Evolutionary conservation across 2,888 invertebrate genomes (phyloP), one percentile per base, ranked within the genome.

Genomic region (Machimus rusticus): DNA sequence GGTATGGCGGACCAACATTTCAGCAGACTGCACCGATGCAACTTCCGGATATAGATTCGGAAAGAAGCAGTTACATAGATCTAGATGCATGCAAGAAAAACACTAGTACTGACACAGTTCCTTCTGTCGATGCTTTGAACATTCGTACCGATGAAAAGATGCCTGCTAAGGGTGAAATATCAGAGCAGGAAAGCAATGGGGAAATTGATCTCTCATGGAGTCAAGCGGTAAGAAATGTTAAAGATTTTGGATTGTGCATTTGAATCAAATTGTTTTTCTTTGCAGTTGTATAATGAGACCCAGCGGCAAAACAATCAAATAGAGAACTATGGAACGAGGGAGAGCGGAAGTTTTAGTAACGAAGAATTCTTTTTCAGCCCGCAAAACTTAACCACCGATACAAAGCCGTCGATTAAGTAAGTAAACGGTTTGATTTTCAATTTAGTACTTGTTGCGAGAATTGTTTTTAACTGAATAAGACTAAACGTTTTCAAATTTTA

Each of bases 111-210:
- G 88, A 88, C n/a, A 88, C 55, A 46, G 51, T 55, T 57, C 85
- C 87, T 77, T 92, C 92, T 8, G 92, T 93, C 3, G 93, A 93
- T 87, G 94, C 94, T 90, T 93, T 97, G 78, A 96, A 97, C 91
- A 97, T 97, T 90, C 95, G 96, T 90, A 95, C 97, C 0, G 97
- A 97, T 91, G 97, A 97, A 92, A 95, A 95, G 89, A 97, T 97
- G 97, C 97, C 97, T 55, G 96, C 97, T 0, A 94, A 96, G 89
- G 97, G 97, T 0, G 97, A 97, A 92, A 94, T 97, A 74, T 97
- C 97, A 16, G 97, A 97, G 19, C 97, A 97, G 91, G 97, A 97
- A 91, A 97, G 97, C 92, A 96, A 96, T 91, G 97, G 96, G 14
- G 96, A 96, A 90, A 96, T 96, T 91, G 97, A 97, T 90, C 92